phyloP scores from a whole-genome alignment of 30 jellyfish, hydroid and myxozoan species.

The Phacellophora camtschatica region DNA sequence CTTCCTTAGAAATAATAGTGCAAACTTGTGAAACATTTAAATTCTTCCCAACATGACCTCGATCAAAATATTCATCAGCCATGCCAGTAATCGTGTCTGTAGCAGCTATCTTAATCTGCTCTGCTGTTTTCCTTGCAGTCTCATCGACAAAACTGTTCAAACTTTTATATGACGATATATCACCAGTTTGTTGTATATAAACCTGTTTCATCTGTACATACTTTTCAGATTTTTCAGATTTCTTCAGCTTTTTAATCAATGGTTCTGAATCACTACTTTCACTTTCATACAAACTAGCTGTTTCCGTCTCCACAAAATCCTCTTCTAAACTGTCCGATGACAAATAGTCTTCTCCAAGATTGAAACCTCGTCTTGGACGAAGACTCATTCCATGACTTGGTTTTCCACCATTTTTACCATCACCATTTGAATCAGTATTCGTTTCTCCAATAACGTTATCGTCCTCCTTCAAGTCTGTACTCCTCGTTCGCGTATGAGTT shows the following conservation, averaged over 20 bases:
- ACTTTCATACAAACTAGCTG: slow-evolving; percentile 24
- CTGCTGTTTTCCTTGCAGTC: neutral
- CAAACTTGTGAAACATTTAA: neutral
- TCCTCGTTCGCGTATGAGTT: neutral
- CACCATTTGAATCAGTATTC: slow-evolving; percentile 1
- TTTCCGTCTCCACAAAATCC: slow-evolving; percentile 27
- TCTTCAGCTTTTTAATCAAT: slow-evolving; percentile 31
- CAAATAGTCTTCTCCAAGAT: slow-evolving; percentile 29
- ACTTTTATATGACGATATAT: neutral
- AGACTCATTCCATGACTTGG: slow-evolving; percentile 53
- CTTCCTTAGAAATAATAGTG: neutral
- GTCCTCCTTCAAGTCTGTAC: too few relatives aligned
- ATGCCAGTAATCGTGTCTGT: neutral
- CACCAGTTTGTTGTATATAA: neutral
- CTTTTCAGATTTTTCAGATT: neutral
- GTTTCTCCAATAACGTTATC: too few relatives aligned
- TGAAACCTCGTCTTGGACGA: slow-evolving; percentile 28
- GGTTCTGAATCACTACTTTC: slow-evolving; percentile 71
- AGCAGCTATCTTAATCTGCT: neutral
- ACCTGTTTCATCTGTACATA: too few relatives aligned
- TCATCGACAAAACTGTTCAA: neutral
- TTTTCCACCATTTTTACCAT: neutral
- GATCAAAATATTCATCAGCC: too few relatives aligned
- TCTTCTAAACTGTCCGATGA: slow-evolving; percentile 59
- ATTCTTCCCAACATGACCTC: too few relatives aligned